These are phyloP conservation scores for Lophius piscatorius DNA, from an alignment of 2,113 vertebrate species.

Conservation along the genomic window DNA sequence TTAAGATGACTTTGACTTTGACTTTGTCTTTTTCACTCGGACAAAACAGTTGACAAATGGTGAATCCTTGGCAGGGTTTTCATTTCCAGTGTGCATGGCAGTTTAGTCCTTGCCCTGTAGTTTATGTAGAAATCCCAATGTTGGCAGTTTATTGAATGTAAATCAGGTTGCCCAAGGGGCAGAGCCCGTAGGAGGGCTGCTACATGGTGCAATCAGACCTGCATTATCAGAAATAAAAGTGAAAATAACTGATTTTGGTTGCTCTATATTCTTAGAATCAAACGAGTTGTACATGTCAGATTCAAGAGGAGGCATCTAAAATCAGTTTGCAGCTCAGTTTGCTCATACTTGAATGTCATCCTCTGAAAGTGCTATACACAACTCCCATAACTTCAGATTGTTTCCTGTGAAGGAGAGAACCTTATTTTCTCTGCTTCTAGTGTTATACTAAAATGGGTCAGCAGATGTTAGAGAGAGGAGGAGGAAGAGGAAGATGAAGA, in stretches of 20 bases:
- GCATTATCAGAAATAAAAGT: constrained; percentile 16
- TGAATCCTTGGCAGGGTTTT: constrained; percentile 34
- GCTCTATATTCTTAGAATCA: constrained; percentile 22
- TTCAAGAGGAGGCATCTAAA: constrained; percentile 23
- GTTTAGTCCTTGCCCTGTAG: constrained; percentile 52
- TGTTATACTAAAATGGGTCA: constrained; percentile 81
- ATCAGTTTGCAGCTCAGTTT: constrained; percentile 9
- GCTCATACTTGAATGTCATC: constrained; percentile 17
- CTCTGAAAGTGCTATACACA: constrained; percentile 15
- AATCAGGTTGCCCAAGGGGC: constrained; percentile 62
- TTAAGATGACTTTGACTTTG: constrained; percentile 23
- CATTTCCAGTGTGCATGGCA: constrained; percentile 31
- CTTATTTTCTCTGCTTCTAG: constrained; percentile 58
- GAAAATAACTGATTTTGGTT: constrained; percentile 23
- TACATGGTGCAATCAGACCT: too few species aligned
- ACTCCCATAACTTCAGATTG: constrained; percentile 36
- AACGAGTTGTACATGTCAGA: not conserved
- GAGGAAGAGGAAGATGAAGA: constrained; percentile 29
- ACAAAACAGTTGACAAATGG: constrained; percentile 31
- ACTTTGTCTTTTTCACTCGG: constrained; percentile 23
- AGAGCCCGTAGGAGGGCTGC: constrained; percentile 48
- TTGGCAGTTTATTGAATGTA: constrained; percentile 68
- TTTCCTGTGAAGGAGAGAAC: constrained; percentile 72
- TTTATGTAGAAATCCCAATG: constrained; percentile 58
- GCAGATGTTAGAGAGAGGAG: constrained; percentile 74